Conservation (phyloP, 2,113 vertebrate genomes). For the Ceuthmochares aereus region DNA sequence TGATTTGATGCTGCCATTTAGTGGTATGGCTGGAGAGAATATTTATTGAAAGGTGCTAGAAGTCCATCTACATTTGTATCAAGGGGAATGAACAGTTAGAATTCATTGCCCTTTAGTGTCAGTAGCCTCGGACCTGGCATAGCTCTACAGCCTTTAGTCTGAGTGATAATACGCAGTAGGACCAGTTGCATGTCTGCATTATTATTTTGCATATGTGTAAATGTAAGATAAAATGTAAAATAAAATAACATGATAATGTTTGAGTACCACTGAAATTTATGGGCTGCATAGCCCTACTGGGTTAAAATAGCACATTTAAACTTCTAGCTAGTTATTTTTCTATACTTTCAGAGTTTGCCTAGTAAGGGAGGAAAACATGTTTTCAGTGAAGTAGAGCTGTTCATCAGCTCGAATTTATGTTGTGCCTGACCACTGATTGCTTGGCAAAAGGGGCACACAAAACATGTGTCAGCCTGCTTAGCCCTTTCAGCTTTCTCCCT, state of each 20-base stretch:
- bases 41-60: neutral
- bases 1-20: neutral
- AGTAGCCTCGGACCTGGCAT: neutral
- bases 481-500: neutral
- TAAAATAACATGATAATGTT: neutral
- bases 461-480: neutral
- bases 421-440: neutral
- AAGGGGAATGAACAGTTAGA: neutral
- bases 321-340: neutral
- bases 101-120: neutral
- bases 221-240: neutral
- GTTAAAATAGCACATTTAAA: neutral
- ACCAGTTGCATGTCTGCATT: neutral
- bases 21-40: neutral
- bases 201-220: neutral
- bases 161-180: neutral
- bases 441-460: neutral
- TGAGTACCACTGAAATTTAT: neutral
- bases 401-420: neutral
- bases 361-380: neutral
- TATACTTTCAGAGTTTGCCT: neutral
- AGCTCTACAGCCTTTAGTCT: neutral
- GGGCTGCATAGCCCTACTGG: neutral
- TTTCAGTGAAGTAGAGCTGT: neutral
- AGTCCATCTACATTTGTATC: neutral